Base-by-base conservation (phyloP, 1,140 invertebrate species). In the Sitophilus oryzae region DNA sequence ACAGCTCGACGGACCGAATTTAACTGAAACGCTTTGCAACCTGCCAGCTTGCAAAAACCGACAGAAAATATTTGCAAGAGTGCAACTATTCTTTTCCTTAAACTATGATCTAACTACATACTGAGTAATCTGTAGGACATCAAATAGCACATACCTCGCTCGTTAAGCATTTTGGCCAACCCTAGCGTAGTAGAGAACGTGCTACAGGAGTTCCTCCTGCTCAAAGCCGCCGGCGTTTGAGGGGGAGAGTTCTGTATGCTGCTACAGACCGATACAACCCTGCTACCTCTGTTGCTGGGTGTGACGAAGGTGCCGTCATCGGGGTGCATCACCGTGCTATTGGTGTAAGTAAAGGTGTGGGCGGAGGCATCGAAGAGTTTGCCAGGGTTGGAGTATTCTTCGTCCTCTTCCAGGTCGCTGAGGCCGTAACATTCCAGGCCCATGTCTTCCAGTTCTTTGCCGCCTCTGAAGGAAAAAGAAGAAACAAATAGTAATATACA, bases 331-430 rank as follows among this genome's bases (percentile, higher is more conserved):
- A 95, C 88, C 41, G 85, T 92, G 62, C 90, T 93, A 62, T 90
- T 93, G 0, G 92, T 95, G 61, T 82, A 89, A 0, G 92, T 95
- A 67, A 90, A 94, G 9, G 92, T 78, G 38, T 85, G 85, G 25
- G 82, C 82, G 1, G 88, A 87, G 37, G 84, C 77, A 56, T 89
- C 85, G 62, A 88, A 84, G 25, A 84, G 76, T 69, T 86, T 86
- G 8, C 84, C 84, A 11, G 84, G 84, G 70, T 88, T 82, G 9
- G 80, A 75, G 45, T 82, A 81, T 58, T 87, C 88, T 21, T 86
- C 85, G 70, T 95, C 91, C 70, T 96, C 92, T 69, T 96, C 92
- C 0, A 91, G 80, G 72, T 96, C 92, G 18, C 85, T 86, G 8
- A 95, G 71, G 0, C 83, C 85, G 65, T 91, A 93, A 2, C 83